Conservation (phyloP, 2,888 invertebrate species). For the Carcina quercana region DNA sequence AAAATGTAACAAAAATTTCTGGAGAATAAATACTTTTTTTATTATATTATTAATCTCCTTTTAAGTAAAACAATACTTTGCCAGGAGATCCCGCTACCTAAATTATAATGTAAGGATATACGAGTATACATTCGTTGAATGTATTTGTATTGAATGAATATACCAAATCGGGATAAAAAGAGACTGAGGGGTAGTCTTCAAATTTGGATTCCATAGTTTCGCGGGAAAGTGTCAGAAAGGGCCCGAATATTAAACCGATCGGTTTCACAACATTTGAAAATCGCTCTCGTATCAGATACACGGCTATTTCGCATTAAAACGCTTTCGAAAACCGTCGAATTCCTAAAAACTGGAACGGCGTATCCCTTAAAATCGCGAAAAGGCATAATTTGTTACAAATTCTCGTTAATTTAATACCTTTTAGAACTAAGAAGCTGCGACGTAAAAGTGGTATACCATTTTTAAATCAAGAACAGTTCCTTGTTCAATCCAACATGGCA, state of each 20-base stretch:
- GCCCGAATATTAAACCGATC: not conserved
- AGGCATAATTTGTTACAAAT: not conserved
- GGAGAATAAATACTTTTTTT: no score
- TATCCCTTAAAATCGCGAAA: slow-evolving; percentile 1
- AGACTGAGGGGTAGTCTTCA: no score
- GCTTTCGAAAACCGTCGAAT: slow-evolving; percentile 32
- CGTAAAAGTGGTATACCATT: slow-evolving; percentile 55
- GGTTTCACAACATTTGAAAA: slow-evolving; percentile 19
- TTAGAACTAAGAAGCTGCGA: slow-evolving; percentile 6
- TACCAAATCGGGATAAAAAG: no score
- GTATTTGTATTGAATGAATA: no score
- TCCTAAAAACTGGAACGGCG: slow-evolving; percentile 12
- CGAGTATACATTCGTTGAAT: no score
- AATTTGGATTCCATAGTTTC: no score
- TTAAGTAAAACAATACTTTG: no score
- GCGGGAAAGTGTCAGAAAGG: no score
- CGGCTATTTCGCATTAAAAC: slow-evolving; percentile 24
- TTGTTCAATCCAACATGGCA: slow-evolving; percentile 23
- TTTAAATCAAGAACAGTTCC: slow-evolving; percentile 37
- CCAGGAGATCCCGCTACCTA: no score
- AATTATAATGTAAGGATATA: no score
- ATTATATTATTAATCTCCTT: no score
- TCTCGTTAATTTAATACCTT: slow-evolving; percentile 15
- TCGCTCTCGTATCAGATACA: slow-evolving; percentile 37
- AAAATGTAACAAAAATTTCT: no score